Conservation (phyloP, 2,888 invertebrate genomes). For the Molorchus minor region DNA sequence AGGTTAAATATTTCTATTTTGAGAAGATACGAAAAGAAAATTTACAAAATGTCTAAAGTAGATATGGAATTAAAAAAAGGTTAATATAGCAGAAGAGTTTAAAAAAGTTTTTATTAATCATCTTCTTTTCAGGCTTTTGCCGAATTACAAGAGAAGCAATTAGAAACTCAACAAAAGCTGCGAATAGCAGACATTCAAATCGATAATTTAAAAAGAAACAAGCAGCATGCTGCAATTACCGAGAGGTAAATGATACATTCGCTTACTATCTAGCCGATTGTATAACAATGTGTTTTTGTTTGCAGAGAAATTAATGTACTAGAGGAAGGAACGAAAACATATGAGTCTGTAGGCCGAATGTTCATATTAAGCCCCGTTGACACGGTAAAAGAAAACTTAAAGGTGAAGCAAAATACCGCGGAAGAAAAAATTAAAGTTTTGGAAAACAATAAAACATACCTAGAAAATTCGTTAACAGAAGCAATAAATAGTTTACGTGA, state of each 20-base stretch:
- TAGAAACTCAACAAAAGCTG: slow-evolving; percentile 82
- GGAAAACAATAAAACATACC: slow-evolving; percentile 79
- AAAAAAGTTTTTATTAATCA: slow-evolving; percentile 9
- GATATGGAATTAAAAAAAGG: slow-evolving; percentile 63
- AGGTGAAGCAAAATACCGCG: slow-evolving; percentile 67
- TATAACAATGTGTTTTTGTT: slow-evolving; percentile 14
- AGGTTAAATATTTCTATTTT: slow-evolving; percentile 5
- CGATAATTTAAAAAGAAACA: slow-evolving; percentile 71
- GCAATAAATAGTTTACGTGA: slow-evolving; percentile 86
- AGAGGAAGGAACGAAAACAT: slow-evolving; percentile 74
- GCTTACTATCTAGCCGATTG: not conserved
- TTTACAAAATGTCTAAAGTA: slow-evolving; percentile 53
- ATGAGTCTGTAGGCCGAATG: slow-evolving; percentile 86
- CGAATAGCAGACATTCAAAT: slow-evolving; percentile 82
- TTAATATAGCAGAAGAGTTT: slow-evolving; percentile 39
- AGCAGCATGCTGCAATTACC: slow-evolving; percentile 77
- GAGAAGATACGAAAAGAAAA: slow-evolving; percentile 5
- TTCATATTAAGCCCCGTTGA: slow-evolving; percentile 76
- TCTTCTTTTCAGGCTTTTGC: slow-evolving; percentile 71
- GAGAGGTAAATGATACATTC: slow-evolving; percentile 65
- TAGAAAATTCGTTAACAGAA: slow-evolving; percentile 84
- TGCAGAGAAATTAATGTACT: slow-evolving; percentile 68
- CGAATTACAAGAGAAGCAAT: slow-evolving; percentile 83
- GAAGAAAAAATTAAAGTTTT: slow-evolving; percentile 76
- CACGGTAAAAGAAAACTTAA: slow-evolving; percentile 72